Percentiles rank a stretch among this genome's conserved stretches.
These are phyloP conservation scores for Centropristis striata DNA, from an alignment of 2,113 vertebrate genomes.

Conservation along the genomic window DNA sequence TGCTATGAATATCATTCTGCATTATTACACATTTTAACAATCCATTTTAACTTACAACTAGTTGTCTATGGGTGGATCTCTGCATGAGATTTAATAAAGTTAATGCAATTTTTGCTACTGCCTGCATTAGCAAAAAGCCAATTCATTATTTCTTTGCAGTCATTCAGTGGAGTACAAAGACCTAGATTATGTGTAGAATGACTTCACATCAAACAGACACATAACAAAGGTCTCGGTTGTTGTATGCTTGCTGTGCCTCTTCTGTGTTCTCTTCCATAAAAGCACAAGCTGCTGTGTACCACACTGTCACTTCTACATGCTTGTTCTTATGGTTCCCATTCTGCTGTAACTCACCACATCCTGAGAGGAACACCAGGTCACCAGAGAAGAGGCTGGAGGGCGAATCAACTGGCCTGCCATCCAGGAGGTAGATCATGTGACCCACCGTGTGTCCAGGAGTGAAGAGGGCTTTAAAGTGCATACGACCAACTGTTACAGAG, in stretches of 20 bases:
- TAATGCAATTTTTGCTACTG: background rate
- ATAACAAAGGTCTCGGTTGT: background rate
- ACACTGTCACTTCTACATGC: background rate
- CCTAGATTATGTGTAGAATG: background rate
- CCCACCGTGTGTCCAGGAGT: slow-evolving; percentile 97
- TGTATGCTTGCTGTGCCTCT: background rate
- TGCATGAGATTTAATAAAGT: background rate
- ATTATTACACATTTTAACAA: background rate
- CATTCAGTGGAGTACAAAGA: background rate
- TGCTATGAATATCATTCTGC: background rate
- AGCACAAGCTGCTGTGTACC: background rate
- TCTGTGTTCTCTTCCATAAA: background rate
- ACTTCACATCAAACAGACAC: background rate
- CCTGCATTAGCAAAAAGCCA: background rate
- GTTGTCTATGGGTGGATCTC: background rate
- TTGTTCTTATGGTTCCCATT: background rate
- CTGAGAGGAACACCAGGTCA: slow-evolving; percentile 96
- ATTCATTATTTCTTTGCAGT: background rate
- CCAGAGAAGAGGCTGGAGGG: slow-evolving; percentile 95
- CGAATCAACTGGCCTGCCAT: slow-evolving; percentile 84
- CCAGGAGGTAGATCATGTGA: slow-evolving; percentile 95
- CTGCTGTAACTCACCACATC: slow-evolving; percentile 89
- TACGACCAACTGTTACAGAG: slow-evolving; percentile 87
- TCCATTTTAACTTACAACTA: background rate
- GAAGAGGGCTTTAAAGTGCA: slow-evolving; percentile 91